phyloP scores from a whole-genome alignment of 1,140 invertebrate species.

The Caenorhabditis remanei region DNA sequence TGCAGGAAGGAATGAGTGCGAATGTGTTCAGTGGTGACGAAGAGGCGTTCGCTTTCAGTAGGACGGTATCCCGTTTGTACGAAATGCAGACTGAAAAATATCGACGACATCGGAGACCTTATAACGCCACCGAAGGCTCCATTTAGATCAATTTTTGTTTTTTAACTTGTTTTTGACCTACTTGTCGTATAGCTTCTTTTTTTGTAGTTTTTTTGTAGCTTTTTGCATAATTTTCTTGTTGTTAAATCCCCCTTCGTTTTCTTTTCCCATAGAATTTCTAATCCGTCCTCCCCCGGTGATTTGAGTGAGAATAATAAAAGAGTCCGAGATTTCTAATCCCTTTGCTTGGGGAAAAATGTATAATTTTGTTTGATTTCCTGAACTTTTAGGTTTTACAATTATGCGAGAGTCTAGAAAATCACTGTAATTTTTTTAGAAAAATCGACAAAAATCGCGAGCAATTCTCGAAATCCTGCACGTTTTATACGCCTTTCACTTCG shows the following conservation, averaged over 20 bases:
- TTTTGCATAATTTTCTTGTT: background rate
- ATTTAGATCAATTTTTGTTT: conserved; percentile 21
- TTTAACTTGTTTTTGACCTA: background rate
- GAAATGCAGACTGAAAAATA: conserved; percentile 88
- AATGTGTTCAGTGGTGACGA: conserved; percentile 96
- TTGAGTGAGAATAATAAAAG: no score
- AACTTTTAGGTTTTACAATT: no score
- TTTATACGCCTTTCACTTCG: background rate
- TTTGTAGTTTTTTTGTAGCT: background rate
- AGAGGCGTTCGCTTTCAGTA: conserved; percentile 94
- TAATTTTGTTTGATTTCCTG: no score
- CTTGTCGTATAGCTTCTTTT: conserved; percentile 2
- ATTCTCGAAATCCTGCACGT: no score
- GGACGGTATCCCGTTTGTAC: conserved; percentile 89
- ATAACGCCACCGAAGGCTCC: conserved; percentile 15
- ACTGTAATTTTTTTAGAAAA: no score
- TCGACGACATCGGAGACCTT: conserved; percentile 16
- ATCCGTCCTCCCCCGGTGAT: no score
- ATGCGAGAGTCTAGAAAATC: no score
- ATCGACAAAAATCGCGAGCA: no score
- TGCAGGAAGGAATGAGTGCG: conserved; percentile 83
- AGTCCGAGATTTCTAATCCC: no score
- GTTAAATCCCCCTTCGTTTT: background rate
- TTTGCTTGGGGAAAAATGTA: no score
- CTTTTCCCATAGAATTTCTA: background rate